These are phyloP conservation scores for Andrena hattorfiana DNA, from an alignment of 2,888 invertebrate genomes.

Conservation along the genomic window DNA sequence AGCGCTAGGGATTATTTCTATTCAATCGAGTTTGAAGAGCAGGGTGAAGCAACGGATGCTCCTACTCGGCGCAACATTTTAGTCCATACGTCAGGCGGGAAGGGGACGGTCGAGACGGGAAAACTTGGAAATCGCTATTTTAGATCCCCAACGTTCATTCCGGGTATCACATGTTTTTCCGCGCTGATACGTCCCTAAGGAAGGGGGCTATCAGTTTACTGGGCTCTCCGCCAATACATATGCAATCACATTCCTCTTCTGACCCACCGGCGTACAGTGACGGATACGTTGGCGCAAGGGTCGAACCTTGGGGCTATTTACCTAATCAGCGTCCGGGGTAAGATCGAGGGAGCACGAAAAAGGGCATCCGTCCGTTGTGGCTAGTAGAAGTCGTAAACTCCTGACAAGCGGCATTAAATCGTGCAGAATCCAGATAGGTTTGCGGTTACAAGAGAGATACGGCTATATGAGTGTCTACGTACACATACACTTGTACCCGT, in stretches of 20 bases:
- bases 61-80: not conserved
- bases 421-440: constrained; percentile 72
- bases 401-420: constrained; percentile 65
- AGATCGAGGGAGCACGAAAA: constrained; percentile 53
- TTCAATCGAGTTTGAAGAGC: not conserved
- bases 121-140: constrained; percentile 36
- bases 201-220: constrained; percentile 57
- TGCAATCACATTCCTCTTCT: constrained; percentile 53
- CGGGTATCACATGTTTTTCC: constrained; percentile 49
- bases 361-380: constrained; percentile 57
- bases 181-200: constrained; percentile 57
- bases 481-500: constrained; percentile 6
- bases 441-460: constrained; percentile 48
- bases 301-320: constrained; percentile 72
- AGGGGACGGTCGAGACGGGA: constrained; percentile 2
- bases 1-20: not conserved
- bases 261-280: constrained; percentile 56
- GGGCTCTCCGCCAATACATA: constrained; percentile 52
- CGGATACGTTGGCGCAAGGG: constrained; percentile 58
- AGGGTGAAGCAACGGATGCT: not conserved
- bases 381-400: constrained; percentile 71
- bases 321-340: constrained; percentile 73
- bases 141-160: constrained; percentile 21
- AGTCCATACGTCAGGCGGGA: constrained; percentile 23
- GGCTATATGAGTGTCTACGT: constrained; percentile 16